Conservation (phyloP, 2,797 vertebrate species). For the Thalassophryne amazonica region DNA sequence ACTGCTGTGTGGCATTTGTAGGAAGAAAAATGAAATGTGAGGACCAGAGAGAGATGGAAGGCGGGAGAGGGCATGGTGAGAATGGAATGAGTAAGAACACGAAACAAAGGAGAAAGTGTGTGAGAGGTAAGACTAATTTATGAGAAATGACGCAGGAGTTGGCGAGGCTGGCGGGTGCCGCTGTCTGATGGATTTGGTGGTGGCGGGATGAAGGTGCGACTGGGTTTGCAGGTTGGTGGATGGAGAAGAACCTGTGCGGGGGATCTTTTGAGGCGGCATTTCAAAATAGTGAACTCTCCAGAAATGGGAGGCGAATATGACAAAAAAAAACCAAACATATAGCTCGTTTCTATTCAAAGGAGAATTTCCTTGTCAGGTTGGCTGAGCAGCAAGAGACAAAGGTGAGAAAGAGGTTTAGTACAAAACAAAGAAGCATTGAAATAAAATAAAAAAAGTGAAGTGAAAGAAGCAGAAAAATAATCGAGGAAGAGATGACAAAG, state of each 20-base stretch:
- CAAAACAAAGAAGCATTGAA: slow-evolving; percentile 34
- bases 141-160: slow-evolving; percentile 72
- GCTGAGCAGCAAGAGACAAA: slow-evolving; percentile 49
- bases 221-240: slow-evolving; percentile 44
- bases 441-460: slow-evolving; percentile 35
- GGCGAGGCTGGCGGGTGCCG: slow-evolving; percentile 58
- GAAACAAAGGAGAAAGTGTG: slow-evolving; percentile 73
- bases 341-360: slow-evolving; percentile 50
- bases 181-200: slow-evolving; percentile 66
- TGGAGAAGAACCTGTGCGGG: slow-evolving; percentile 59
- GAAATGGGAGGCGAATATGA: slow-evolving; percentile 62
- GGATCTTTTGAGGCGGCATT: slow-evolving; percentile 60
- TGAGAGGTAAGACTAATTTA: slow-evolving; percentile 74
- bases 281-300: slow-evolving; percentile 54
- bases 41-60: slow-evolving; percentile 70
- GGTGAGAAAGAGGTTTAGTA: slow-evolving; percentile 47
- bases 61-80: slow-evolving; percentile 66
- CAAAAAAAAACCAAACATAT: slow-evolving; percentile 20
- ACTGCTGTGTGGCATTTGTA: slow-evolving; percentile 76
- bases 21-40: slow-evolving; percentile 75
- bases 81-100: slow-evolving; percentile 68
- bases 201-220: slow-evolving; percentile 11
- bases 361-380: slow-evolving; percentile 54
- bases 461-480: slow-evolving; percentile 51
- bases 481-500: slow-evolving; percentile 55